Percentiles rank a stretch among this genome's conserved stretches.
Conservation (phyloP, 2,888 invertebrate species). For the Mimas tiliae region DNA sequence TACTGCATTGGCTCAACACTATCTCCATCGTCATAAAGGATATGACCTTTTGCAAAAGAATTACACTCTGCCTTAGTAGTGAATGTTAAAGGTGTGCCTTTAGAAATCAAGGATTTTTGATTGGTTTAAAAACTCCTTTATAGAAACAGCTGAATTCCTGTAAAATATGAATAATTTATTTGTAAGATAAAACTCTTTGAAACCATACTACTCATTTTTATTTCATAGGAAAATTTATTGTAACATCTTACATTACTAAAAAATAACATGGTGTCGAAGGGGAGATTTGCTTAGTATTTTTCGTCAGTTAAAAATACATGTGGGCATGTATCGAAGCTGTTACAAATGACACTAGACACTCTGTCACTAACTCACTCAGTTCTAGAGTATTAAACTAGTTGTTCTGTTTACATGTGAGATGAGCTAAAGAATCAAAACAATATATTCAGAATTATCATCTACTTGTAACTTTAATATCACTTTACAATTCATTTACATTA, state of each 20-base stretch:
- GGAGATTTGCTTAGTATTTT: no score
- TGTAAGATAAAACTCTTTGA: background rate
- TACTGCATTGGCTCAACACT: constrained; percentile 64
- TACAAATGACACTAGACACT: no score
- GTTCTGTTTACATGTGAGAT: no score
- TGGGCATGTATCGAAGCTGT: no score
- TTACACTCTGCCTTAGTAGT: constrained; percentile 9
- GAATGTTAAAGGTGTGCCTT: background rate
- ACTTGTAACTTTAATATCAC: constrained; percentile 2
- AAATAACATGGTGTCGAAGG: no score
- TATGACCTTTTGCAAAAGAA: constrained; percentile 42
- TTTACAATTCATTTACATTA: background rate
- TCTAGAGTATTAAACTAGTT: no score
- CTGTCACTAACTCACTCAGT: no score
- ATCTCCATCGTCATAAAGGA: constrained; percentile 61
- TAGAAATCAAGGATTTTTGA: background rate
- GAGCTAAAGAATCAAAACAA: no score
- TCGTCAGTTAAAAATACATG: no score
- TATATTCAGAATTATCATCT: background rate
- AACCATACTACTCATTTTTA: background rate
- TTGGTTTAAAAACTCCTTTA: background rate
- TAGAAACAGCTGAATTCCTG: background rate
- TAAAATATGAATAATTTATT: background rate
- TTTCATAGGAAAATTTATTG: no score
- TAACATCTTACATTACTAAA: no score